A percentile compares a stretch with the other conserved stretches of the same genome.
These are phyloP conservation scores for Irena cyanogastra DNA, from an alignment of 2,113 vertebrate genomes.

Conservation along the genomic window DNA sequence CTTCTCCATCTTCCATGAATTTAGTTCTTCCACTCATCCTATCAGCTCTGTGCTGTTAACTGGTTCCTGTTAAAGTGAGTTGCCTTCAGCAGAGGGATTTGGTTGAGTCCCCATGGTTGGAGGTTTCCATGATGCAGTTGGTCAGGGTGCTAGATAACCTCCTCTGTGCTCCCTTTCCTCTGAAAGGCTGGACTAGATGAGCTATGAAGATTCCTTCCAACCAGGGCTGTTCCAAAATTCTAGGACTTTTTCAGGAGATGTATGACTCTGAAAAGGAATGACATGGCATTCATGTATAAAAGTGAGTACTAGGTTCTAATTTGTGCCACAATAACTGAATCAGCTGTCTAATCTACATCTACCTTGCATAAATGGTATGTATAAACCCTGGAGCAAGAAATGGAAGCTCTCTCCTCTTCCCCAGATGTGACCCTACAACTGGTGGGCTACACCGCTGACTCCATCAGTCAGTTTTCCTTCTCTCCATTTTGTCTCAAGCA, in stretches of 20 bases:
- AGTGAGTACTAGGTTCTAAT: background rate
- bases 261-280: background rate
- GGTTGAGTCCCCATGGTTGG: background rate
- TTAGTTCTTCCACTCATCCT: background rate
- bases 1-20: background rate
- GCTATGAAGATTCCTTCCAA: background rate
- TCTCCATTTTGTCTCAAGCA: background rate
- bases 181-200: background rate
- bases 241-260: background rate
- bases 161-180: background rate
- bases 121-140: background rate
- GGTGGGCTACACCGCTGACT: background rate
- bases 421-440: background rate
- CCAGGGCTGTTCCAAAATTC: background rate
- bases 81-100: background rate
- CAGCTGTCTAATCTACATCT: background rate
- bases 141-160: background rate
- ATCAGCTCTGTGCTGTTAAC: background rate
- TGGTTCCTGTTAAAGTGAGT: background rate
- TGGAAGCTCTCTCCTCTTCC: background rate
- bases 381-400: background rate
- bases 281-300: background rate
- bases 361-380: background rate
- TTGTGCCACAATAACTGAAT: background rate
- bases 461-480: background rate